Percentiles rank a stretch among this genome's conserved stretches.
phyloP scores from a whole-genome alignment of 2,113 vertebrate genomes.

The Mus musculus region DNA sequence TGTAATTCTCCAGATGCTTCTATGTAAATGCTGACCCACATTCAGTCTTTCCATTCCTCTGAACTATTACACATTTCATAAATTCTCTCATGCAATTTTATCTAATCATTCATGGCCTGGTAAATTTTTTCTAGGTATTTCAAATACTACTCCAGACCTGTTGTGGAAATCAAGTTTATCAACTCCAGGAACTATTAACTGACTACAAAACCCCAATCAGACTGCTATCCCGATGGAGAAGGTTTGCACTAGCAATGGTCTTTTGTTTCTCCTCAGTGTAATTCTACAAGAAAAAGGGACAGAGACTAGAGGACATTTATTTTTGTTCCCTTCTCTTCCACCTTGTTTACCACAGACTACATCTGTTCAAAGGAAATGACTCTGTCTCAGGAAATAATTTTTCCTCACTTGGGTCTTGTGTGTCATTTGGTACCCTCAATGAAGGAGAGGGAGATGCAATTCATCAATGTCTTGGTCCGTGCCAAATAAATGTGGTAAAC shows the following conservation, averaged over 20 bases:
- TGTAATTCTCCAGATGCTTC: not conserved
- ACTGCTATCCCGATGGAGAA: not conserved
- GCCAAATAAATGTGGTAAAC: not conserved
- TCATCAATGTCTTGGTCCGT: not conserved
- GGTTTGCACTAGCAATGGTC: not conserved
- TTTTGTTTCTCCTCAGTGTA: conserved; percentile 28
- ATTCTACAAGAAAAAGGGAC: not conserved
- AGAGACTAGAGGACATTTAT: not conserved
- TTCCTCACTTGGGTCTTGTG: not conserved
- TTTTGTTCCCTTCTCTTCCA: not conserved
- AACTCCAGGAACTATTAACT: not conserved
- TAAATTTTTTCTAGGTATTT: not conserved
- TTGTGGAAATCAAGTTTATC: conserved; percentile 27
- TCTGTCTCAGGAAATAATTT: conserved; percentile 35
- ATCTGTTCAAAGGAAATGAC: not conserved
- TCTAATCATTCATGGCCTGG: not conserved
- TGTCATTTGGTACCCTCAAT: conserved; percentile 20
- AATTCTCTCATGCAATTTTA: not conserved
- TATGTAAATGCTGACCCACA: not conserved
- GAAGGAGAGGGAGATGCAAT: not conserved
- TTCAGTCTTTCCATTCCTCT: not conserved
- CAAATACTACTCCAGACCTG: not conserved
- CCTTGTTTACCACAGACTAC: not conserved
- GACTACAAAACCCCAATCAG: not conserved
- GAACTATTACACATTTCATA: not conserved